These are phyloP conservation scores for Chymomyza procnemis DNA, from an alignment of 2,888 invertebrate genomes.

Conservation along the genomic window DNA sequence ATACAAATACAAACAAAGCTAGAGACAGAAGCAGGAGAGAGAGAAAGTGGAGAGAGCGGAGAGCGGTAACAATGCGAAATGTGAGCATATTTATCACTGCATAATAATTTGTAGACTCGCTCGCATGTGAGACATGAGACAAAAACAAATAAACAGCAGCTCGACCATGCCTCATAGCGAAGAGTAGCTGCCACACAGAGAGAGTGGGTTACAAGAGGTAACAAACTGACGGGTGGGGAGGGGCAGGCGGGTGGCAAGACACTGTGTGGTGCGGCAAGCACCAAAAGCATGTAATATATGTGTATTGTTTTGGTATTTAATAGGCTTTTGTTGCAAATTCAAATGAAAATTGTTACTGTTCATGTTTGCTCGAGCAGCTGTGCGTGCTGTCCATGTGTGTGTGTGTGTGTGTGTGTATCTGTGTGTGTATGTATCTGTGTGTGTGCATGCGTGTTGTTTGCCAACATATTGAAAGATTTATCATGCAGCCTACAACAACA, in stretches of 20 bases:
- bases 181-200: too few relatives aligned
- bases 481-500: constrained; percentile 37
- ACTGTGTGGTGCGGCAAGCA: background rate
- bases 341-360: constrained; percentile 54
- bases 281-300: constrained; percentile 20
- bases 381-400: background rate
- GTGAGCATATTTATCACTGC: constrained; percentile 54
- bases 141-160: constrained; percentile 1
- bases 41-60: background rate
- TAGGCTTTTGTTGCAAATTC: constrained; percentile 62
- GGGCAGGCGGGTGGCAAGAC: background rate
- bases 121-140: constrained; percentile 14
- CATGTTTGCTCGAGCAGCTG: constrained; percentile 41
- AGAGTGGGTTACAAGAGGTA: background rate
- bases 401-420: background rate
- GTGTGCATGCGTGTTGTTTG: constrained; percentile 21
- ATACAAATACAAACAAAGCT: background rate
- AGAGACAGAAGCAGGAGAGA: background rate
- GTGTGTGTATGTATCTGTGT: background rate
- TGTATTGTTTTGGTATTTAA: constrained; percentile 63
- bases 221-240: background rate
- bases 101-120: constrained; percentile 58
- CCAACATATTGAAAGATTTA: constrained; percentile 59
- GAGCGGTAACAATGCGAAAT: constrained; percentile 22
- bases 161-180: background rate